Percentiles rank a stretch among this genome's conserved stretches.
Evolutionary conservation across 1,140 invertebrate genomes (phyloP).

Genomic region (Drosophila bocki): DNA sequence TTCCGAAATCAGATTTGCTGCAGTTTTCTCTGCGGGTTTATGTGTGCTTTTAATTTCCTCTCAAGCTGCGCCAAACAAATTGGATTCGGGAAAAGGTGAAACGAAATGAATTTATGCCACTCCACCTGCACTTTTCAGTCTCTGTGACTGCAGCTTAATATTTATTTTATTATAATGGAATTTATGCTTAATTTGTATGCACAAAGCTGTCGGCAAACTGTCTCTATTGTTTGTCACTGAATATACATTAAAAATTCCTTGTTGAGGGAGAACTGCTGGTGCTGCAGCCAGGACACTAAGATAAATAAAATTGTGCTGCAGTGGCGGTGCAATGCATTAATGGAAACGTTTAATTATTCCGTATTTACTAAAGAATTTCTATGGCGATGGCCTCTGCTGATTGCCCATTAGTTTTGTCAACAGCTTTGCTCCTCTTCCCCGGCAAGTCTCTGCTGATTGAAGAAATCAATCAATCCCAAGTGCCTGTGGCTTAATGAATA

Average conservation of each 20-base stretch:
- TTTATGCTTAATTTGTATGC: conserved; percentile 41
- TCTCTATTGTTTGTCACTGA: conserved; percentile 6
- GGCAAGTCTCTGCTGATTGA: not conserved
- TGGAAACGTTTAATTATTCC: conserved; percentile 43
- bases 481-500: not conserved
- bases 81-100: conserved; percentile 17
- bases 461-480: conserved; percentile 1
- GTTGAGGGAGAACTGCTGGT: not conserved
- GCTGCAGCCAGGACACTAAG: not conserved
- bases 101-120: conserved; percentile 9
- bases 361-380: conserved; percentile 9
- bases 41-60: conserved; percentile 22
- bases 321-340: conserved; percentile 10
- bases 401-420: conserved; percentile 52
- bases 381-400: conserved; percentile 11
- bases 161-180: conserved; percentile 33
- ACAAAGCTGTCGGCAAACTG: conserved; percentile 4
- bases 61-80: conserved; percentile 19
- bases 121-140: conserved; percentile 12
- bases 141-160: conserved; percentile 24
- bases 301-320: not conserved
- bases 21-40: conserved; percentile 2
- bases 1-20: conserved; percentile 21
- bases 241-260: conserved; percentile 12
- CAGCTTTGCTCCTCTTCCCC: not conserved